Base-by-base conservation (phyloP, 2,888 invertebrate genomes). In the Agapetus fuscipes region DNA sequence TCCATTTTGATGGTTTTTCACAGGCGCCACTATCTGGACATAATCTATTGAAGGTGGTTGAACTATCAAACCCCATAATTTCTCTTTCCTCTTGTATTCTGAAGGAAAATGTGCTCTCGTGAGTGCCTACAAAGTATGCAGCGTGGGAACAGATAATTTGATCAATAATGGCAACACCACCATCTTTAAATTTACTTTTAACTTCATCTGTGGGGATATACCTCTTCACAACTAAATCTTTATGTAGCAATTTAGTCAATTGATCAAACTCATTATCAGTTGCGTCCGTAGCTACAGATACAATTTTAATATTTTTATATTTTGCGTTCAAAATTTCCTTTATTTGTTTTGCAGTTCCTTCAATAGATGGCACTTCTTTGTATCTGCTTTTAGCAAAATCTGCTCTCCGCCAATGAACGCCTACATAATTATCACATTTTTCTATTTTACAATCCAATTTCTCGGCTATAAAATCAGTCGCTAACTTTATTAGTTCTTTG, bases 21-120 rank as follows among this genome's bases (percentile, higher is more conserved):
- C 91, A 91, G 24, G 60, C 55, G 5, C 66, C 67, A 5, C 58
- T 56, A 37, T 76, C 73, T 0, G 69, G 66, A 61, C 93, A 94
- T 2, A 94, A 64, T 45, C 84, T 72, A 61, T 97, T 96, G 57
- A 93, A 97, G 0, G 96, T 96, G 6, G 79, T 78, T 16, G 76
- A 64, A 28, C 76, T 68, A 4, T 77, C 71, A 60, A 93, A 93
- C 1, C 94, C 94, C 29, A 96, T 59, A 44, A 98, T 93, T 65
- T 97, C 96, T 16, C 97, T 71, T 57, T 98, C 97, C 59, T 98
- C 97, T 64, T 96, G 93, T 49, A 98, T 97, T 39, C 97, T 75
- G 59, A 86, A 95, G 0, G 95, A 83, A 61, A 96, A 97, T 1
- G 97, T 98, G 43, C 97, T 97, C 52, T 93, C 91, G 57, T 83